Evolutionary conservation across 2,113 vertebrate genomes (phyloP), one percentile per base, ranked within the genome.

Genomic region (Lycocorax pyrrhopterus): DNA sequence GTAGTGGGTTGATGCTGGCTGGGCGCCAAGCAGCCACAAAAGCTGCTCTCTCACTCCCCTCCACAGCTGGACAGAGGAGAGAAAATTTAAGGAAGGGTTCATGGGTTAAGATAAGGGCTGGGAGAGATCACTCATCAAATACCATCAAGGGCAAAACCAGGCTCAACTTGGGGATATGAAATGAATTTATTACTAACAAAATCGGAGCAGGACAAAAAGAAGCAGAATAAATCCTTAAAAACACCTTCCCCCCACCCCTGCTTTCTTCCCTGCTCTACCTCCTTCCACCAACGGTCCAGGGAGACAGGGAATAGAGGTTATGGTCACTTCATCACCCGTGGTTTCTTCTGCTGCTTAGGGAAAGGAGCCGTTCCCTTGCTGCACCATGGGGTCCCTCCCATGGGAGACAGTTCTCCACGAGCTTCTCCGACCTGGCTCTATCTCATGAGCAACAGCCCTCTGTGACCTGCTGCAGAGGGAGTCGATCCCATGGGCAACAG

Each of bases 381-480:
- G 62, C 26, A 26, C 13, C 0, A 1, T 30, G 59, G 18, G 5
- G 12, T n/a, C 41, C 23, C 20, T 74, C 58, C 39, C 18, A 39
- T 2, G 16, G 35, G 35, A 23, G 7, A 41, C 13, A 66, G 43
- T 21, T 58, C 35, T 67, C 35, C 35, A 30, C 3, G 5, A 30
- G 26, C 71, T 58, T 41, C 25, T 35, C 35, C 0, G 0, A 11
- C 16, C 7, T 25, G 26, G 10, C 19, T 41, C 60, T 10, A 10
- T 30, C 35, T 25, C 30, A 9, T 1, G 35, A 5, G 25, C 20
- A 29, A 1, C 16, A 30, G 16, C 20, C 43, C 35, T 49, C 60
- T 49, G 8, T 20, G 43, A 30, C 1, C 30, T 58, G 30, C 35
- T 85, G 60, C 71, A 43, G 2, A 0, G 1, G 3, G 20, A 43